phyloP scores from a whole-genome alignment of 1,140 invertebrate species.

The Macrobrachium nipponense region DNA sequence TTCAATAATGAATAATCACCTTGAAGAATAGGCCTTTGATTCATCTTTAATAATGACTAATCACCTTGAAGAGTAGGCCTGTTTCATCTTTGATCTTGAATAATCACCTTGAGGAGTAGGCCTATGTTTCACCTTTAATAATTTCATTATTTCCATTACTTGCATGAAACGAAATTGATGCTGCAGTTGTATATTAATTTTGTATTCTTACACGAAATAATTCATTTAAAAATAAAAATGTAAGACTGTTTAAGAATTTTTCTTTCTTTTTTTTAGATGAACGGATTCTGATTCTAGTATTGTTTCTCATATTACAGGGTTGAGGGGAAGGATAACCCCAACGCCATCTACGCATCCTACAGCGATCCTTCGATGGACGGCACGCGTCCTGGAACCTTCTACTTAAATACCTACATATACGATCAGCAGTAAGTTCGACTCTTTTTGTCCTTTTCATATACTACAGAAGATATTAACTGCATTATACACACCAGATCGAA shows the following conservation, averaged over 20 bases:
- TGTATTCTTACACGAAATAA: not conserved
- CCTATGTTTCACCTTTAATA: no score
- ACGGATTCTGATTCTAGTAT: not conserved
- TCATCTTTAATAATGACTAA: no score
- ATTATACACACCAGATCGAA: not conserved
- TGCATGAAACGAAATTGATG: not conserved
- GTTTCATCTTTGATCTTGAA: not conserved
- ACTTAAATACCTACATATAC: conserved; percentile 57
- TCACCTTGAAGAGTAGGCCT: not conserved
- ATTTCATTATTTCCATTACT: not conserved
- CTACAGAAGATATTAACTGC: not conserved
- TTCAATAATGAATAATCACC: not conserved
- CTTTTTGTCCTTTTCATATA: not conserved
- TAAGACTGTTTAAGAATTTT: no score
- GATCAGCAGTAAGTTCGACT: conserved; percentile 43
- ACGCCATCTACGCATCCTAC: conserved; percentile 57
- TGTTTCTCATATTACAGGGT: conserved; percentile 52
- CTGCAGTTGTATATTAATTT: not conserved
- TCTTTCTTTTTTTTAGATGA: no score
- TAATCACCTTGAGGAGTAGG: not conserved
- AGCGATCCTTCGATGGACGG: conserved; percentile 59
- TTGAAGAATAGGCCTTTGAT: not conserved
- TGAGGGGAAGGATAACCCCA: conserved; percentile 48
- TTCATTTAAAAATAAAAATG: no score
- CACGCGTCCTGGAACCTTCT: conserved; percentile 59